Evolutionary conservation across 2,797 vertebrate genomes (phyloP), one percentile per base, ranked within the genome.

Genomic region (Galaxias olidus): DNA sequence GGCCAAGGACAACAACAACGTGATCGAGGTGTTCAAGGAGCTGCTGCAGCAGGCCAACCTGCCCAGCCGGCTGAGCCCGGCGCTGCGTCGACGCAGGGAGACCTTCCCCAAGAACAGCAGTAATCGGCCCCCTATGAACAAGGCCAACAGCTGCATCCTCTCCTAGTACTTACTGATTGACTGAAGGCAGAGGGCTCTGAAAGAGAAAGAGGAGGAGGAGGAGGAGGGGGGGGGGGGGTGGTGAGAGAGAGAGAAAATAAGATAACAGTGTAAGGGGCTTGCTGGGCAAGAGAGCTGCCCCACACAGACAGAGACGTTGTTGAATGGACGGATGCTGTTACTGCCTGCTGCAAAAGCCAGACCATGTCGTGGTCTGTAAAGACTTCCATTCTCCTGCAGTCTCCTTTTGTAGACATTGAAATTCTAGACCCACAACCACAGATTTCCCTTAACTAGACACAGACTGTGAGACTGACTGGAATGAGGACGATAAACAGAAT

Each of bases 1-100:
- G 0, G 95, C 95, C 59, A 95, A 94, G 76, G 93, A 95, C 62
- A 94, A 96, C 10, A 41, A 92, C 67, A 94, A 96, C 0, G 94
- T 96, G 63, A 66, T 90, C 72, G 94, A 95, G 78, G 91, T 93
- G 8, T 96, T 96, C 89, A 82, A 68, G 60, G 91, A 95, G 89
- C 91, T 96, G 30, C 91, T 96, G 59, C 91, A 92, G 75, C 92
- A 93, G 76, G 90, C 87, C 12, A 94, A 93, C 83, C 84, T 95
- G 77, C 94, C 94, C 69, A 85, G 89, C 51, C 79, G 87, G 19
- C 86, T 96, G 63, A 94, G 93, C 68, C 94, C 94, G 0, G 90
- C 91, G 0, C 86, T 95, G 72, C 86, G 84, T 63, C 88, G 90
- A 42, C 89, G 94, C 51, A 80, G 93, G 53, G 94, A 95, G 74